These are phyloP conservation scores for Augiades crinisus DNA, from an alignment of 2,888 invertebrate species.

Conservation along the genomic window DNA sequence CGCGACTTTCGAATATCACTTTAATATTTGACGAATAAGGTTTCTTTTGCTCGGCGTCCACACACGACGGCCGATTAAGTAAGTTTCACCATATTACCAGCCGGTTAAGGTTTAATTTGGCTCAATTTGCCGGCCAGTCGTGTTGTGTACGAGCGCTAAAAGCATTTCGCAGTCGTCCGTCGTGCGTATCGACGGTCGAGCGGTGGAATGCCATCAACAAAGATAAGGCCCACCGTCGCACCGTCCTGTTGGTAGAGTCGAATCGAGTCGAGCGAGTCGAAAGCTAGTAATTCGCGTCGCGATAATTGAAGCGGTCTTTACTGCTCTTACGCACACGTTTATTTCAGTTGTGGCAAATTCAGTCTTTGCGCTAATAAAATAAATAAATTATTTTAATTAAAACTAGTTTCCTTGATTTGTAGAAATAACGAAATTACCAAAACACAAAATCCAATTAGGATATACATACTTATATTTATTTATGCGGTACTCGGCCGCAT, in stretches of 20 bases:
- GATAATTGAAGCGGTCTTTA: slow-evolving; percentile 5
- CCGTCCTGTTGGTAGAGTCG: background rate
- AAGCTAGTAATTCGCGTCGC: slow-evolving; percentile 2
- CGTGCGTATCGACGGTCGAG: slow-evolving; percentile 75
- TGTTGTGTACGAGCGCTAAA: slow-evolving; percentile 71
- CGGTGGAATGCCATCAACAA: slow-evolving; percentile 76
- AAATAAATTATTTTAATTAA: background rate
- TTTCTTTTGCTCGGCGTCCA: slow-evolving; percentile 61
- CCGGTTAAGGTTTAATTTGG: slow-evolving; percentile 40
- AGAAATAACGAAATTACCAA: too few species aligned
- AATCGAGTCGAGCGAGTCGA: slow-evolving; percentile 10
- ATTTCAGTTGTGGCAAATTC: background rate
- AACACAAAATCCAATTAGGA: too few species aligned
- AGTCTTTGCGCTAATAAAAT: background rate
- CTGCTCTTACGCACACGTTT: background rate
- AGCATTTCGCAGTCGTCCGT: slow-evolving; percentile 79
- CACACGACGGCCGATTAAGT: slow-evolving; percentile 29
- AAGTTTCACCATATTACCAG: slow-evolving; percentile 40
- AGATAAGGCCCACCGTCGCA: slow-evolving; percentile 62
- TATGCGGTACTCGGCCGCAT: too few species aligned
- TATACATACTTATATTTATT: too few species aligned
- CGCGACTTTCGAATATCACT: slow-evolving; percentile 73
- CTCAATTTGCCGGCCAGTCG: slow-evolving; percentile 32
- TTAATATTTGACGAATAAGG: slow-evolving; percentile 70
- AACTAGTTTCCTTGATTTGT: background rate